These are phyloP conservation scores for Enteromius viviparus DNA, from an alignment of 2,797 vertebrate species.

Conservation along the genomic window DNA sequence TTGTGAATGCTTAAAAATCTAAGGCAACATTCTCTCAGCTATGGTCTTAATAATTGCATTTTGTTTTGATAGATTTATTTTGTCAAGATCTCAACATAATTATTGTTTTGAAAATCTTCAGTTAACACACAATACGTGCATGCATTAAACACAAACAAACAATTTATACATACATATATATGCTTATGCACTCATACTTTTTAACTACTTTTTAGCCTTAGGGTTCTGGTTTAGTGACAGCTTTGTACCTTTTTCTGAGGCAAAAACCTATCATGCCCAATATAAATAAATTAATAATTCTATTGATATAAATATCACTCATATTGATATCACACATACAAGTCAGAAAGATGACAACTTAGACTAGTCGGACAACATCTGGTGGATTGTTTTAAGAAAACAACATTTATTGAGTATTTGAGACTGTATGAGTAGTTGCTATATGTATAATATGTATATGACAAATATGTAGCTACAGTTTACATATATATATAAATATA, in stretches of 20 bases:
- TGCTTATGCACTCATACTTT: background rate
- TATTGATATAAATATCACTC: background rate
- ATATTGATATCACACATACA: background rate
- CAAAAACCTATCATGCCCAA: background rate
- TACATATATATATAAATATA: background rate
- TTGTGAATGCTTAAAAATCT: background rate
- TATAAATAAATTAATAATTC: too few species aligned
- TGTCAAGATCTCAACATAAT: background rate
- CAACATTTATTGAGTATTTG: background rate
- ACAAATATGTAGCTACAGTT: background rate
- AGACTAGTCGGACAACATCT: too few species aligned
- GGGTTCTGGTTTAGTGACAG: background rate
- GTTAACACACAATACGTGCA: background rate
- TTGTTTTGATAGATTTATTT: background rate
- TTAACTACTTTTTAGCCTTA: background rate
- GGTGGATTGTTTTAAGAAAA: background rate
- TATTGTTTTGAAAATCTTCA: background rate
- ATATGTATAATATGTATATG: too few species aligned
- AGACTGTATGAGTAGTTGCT: background rate
- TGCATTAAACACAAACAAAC: background rate
- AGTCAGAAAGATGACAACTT: too few species aligned
- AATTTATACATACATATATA: too few species aligned
- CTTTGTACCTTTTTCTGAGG: background rate
- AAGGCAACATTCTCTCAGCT: background rate
- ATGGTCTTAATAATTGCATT: background rate